Conservation (phyloP, 2,797 vertebrate genomes). For the Arremon aurantiirostris region DNA sequence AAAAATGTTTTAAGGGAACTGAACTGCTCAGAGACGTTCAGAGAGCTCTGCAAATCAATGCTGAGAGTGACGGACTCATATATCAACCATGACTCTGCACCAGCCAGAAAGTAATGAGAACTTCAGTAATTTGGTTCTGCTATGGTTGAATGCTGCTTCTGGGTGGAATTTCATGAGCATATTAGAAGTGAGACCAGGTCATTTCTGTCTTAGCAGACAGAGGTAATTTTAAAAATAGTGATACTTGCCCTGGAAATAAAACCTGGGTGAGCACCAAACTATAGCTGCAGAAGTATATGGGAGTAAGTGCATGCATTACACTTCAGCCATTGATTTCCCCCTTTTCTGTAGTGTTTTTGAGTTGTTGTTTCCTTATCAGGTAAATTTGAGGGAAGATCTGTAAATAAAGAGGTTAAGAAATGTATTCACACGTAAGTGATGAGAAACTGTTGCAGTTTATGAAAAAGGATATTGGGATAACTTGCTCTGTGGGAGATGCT, state of each 20-base stretch:
- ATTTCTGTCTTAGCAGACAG: background rate
- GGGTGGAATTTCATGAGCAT: constrained; percentile 27
- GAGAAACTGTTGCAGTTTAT: background rate
- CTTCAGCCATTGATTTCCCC: background rate
- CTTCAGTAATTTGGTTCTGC: constrained; percentile 46
- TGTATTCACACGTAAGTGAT: background rate
- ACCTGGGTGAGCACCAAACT: background rate
- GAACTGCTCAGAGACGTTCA: background rate
- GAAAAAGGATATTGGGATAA: background rate
- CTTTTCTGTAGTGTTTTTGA: background rate
- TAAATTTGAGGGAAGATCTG: background rate
- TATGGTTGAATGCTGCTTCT: constrained; percentile 42
- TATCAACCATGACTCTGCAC: constrained; percentile 45
- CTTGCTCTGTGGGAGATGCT: background rate
- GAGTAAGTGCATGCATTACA: background rate
- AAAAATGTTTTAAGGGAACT: constrained; percentile 2
- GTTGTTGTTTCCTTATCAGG: background rate
- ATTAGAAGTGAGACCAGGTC: background rate
- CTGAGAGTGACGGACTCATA: constrained; percentile 29
- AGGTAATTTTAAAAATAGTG: background rate
- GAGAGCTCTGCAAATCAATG: constrained; percentile 26
- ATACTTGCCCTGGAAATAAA: background rate
- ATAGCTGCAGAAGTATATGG: background rate
- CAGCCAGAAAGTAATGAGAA: constrained; percentile 46
- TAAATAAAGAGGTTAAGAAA: background rate